These are phyloP conservation scores for Garra rufa DNA, from an alignment of 2,113 vertebrate species.

Conservation along the genomic window DNA sequence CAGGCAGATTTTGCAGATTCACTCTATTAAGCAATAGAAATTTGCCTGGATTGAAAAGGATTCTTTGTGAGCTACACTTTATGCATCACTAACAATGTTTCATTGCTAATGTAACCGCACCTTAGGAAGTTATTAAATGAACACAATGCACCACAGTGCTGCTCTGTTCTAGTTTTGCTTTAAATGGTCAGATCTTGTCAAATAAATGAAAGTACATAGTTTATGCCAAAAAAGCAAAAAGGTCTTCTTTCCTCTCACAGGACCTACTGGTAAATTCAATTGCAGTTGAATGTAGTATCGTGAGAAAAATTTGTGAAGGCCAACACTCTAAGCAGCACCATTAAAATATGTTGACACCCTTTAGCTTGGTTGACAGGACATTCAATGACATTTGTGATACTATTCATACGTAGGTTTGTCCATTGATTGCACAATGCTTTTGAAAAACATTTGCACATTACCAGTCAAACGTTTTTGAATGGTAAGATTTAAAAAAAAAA, in stretches of 20 bases:
- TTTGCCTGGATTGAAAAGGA: not conserved
- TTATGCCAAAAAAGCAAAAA: not conserved
- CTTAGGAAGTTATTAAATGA: not conserved
- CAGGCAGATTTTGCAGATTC: not conserved
- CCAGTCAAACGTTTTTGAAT: too few species aligned
- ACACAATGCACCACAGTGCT: not conserved
- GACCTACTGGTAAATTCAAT: not conserved
- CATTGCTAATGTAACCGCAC: not conserved
- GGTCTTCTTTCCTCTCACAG: not conserved
- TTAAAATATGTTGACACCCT: not conserved
- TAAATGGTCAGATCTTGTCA: not conserved
- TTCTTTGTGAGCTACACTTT: not conserved
- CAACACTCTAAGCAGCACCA: slow-evolving; percentile 33
- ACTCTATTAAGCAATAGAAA: not conserved
- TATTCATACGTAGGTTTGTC: not conserved
- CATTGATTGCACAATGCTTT: not conserved
- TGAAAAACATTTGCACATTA: not conserved
- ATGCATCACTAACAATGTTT: not conserved
- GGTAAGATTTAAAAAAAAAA: too few species aligned
- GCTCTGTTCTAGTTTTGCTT: not conserved
- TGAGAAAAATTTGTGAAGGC: not conserved
- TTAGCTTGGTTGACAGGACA: slow-evolving; percentile 13
- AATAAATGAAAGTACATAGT: not conserved
- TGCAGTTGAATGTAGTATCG: not conserved
- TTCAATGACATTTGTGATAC: not conserved